Evolutionary conservation across 2,797 vertebrate genomes (phyloP).

Genomic region (Helostoma temminkii): DNA sequence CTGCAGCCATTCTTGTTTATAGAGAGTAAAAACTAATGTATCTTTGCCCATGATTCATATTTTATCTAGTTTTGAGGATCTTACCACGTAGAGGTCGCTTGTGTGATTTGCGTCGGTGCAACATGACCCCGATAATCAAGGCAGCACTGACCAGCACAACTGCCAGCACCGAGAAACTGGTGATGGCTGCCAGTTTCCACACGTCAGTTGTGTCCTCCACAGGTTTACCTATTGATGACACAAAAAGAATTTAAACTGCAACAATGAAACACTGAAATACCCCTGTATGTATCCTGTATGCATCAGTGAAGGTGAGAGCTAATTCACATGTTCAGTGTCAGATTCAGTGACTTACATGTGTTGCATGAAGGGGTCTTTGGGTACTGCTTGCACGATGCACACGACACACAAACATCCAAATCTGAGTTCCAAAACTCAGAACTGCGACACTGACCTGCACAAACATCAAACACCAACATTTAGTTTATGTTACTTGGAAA

Average conservation of each 20-base stretch:
- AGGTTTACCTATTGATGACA: slow-evolving; percentile 56
- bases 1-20: background rate
- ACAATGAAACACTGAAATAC: background rate
- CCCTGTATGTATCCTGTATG: background rate
- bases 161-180: slow-evolving; percentile 86
- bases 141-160: slow-evolving; percentile 82
- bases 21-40: background rate
- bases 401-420: slow-evolving; percentile 77
- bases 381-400: slow-evolving; percentile 81
- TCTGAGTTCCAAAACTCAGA: slow-evolving; percentile 84
- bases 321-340: background rate
- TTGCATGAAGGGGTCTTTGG: slow-evolving; percentile 87
- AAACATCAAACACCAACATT: slow-evolving; percentile 29
- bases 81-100: slow-evolving; percentile 85
- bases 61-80: slow-evolving; percentile 13
- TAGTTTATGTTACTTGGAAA: slow-evolving; percentile 17
- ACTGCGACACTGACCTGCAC: slow-evolving; percentile 73
- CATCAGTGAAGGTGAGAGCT: too few species aligned
- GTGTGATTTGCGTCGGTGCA: slow-evolving; percentile 83
- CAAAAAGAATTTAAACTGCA: background rate
- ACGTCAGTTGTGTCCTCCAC: slow-evolving; percentile 68
- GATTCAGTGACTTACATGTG: slow-evolving; percentile 78
- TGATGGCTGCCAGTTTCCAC: slow-evolving; percentile 87
- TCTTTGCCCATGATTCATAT: background rate
- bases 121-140: slow-evolving; percentile 83